Percentiles rank a stretch among this genome's conserved stretches.
phyloP scores from a whole-genome alignment of 2,888 invertebrate genomes.

The Dryadula phaetusa region DNA sequence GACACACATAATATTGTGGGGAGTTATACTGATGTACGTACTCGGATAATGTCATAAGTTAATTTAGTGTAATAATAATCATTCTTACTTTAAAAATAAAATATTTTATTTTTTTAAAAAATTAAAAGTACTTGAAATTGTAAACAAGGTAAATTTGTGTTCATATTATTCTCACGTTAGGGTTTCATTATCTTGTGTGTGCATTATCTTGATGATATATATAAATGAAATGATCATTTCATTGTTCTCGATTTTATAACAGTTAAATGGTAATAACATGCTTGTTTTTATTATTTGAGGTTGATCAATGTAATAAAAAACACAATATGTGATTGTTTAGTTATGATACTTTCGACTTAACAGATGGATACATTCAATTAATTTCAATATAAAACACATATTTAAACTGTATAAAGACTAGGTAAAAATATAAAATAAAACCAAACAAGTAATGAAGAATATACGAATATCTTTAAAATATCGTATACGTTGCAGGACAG shows the following conservation, averaged over 20 bases:
- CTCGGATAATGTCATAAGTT: slow-evolving; percentile 64
- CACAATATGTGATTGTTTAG: background rate
- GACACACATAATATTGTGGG: slow-evolving; percentile 77
- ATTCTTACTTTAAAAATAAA: slow-evolving; percentile 44
- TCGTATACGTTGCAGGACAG: slow-evolving; percentile 24
- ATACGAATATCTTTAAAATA: slow-evolving; percentile 3
- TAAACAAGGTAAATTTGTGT: slow-evolving; percentile 19
- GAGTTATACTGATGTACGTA: slow-evolving; percentile 50
- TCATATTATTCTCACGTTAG: slow-evolving; percentile 61
- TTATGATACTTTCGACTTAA: slow-evolving; percentile 5
- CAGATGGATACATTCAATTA: background rate
- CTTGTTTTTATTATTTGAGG: slow-evolving; percentile 15
- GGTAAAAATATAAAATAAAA: background rate
- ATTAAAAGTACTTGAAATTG: background rate
- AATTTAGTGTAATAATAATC: slow-evolving; percentile 65
- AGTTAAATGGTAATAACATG: slow-evolving; percentile 66
- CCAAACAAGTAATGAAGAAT: background rate
- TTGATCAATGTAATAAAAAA: slow-evolving; percentile 7
- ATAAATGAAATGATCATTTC: slow-evolving; percentile 66
- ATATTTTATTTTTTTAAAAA: background rate
- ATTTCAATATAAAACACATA: background rate
- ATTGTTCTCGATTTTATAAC: slow-evolving; percentile 77
- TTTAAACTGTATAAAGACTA: background rate
- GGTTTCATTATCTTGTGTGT: slow-evolving; percentile 73
- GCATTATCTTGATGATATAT: slow-evolving; percentile 67